Conservation (phyloP, 2,888 invertebrate species). For the Vesta saturnalis region DNA sequence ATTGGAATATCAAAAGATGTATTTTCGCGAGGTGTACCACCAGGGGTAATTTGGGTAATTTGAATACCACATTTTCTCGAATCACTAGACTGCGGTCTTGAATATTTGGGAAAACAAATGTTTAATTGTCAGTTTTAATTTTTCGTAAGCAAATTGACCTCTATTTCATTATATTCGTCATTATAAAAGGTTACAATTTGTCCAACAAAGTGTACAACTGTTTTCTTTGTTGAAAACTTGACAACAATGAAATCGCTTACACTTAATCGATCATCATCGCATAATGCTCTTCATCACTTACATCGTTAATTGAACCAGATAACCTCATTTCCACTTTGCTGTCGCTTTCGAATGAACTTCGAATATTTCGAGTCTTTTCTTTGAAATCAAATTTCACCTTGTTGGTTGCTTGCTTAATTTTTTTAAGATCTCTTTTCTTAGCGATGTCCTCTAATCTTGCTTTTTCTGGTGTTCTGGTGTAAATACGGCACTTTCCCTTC, state of each 20-base stretch:
- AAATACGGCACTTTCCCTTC: no score
- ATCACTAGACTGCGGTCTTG: not conserved
- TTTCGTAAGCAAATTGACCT: not conserved
- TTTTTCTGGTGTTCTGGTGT: not conserved
- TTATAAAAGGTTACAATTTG: no score
- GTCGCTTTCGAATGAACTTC: no score
- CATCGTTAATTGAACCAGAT: no score
- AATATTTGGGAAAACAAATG: not conserved
- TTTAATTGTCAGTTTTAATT: not conserved
- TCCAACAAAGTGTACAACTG: no score
- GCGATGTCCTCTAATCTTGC: no score
- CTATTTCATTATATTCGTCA: no score
- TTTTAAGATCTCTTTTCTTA: not conserved
- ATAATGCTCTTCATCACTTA: no score
- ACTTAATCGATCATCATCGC: no score
- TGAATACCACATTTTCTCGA: not conserved
- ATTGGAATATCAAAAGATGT: conserved; percentile 15
- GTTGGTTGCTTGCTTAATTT: no score
- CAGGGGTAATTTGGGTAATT: not conserved
- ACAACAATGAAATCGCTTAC: no score
- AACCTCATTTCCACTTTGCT: no score
- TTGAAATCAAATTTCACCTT: not conserved
- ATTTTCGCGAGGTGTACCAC: conserved; percentile 6
- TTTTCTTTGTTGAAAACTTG: not conserved
- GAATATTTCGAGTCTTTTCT: not conserved